phyloP scores from a whole-genome alignment of 1,140 invertebrate species.

The Amphibalanus amphitrite region DNA sequence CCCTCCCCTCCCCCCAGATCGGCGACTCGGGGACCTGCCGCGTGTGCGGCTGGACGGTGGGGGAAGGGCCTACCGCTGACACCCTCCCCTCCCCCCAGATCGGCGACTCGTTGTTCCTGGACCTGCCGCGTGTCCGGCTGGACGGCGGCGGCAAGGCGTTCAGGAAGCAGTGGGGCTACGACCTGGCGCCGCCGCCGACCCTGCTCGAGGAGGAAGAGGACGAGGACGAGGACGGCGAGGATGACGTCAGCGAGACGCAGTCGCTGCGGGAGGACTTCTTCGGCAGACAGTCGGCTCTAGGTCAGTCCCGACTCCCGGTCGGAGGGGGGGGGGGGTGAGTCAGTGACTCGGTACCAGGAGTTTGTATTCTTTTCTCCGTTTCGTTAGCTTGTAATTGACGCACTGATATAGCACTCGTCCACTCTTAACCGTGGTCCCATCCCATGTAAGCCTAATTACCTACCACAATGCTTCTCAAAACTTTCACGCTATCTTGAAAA shows the following conservation, averaged over 20 bases:
- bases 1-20: slow-evolving; percentile 20
- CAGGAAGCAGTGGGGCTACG: slow-evolving; percentile 43
- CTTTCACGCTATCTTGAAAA: no score
- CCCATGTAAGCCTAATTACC: no score
- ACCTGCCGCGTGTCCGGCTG: slow-evolving; percentile 44
- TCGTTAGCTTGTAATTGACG: no score
- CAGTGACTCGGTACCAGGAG: no score
- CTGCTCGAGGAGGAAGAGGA: slow-evolving; percentile 42
- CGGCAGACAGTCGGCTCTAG: neutral
- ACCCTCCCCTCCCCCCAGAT: slow-evolving; percentile 26
- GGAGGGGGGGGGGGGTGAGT: no score
- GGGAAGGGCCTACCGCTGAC: neutral
- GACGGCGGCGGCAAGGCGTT: slow-evolving; percentile 44
- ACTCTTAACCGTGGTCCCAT: no score
- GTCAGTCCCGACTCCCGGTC: neutral
- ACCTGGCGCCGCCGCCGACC: slow-evolving; percentile 42
- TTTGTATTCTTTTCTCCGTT: no score
- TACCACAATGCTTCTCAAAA: no score
- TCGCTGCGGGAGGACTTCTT: slow-evolving; percentile 18
- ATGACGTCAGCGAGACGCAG: slow-evolving; percentile 19
- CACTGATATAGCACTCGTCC: no score
- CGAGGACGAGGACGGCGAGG: slow-evolving; percentile 32
- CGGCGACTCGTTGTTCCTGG: slow-evolving; percentile 39
- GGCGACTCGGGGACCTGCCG: slow-evolving; percentile 31
- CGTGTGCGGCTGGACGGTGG: slow-evolving; percentile 46